phyloP scores from a whole-genome alignment of 2,113 vertebrate genomes.

The Noctilio leporinus region DNA sequence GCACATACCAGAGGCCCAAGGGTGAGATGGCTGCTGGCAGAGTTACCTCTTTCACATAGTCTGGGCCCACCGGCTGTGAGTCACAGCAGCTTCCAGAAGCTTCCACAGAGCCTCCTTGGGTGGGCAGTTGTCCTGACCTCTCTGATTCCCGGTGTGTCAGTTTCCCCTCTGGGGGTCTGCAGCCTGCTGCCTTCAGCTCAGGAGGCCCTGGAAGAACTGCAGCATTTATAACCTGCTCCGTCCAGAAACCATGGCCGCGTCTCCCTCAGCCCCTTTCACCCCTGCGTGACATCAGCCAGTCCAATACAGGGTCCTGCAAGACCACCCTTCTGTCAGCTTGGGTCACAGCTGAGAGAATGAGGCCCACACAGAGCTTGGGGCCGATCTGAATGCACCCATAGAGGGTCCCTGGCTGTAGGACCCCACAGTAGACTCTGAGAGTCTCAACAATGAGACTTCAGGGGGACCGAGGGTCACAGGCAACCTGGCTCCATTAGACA shows the following conservation, averaged over 20 bases:
- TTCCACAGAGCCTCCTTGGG: conserved; percentile 56
- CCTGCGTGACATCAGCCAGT: rapidly evolving
- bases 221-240: background rate
- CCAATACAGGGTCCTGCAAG: background rate
- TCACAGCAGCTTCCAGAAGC: conserved; percentile 60
- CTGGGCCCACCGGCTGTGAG: conserved; percentile 79
- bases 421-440: too few species aligned
- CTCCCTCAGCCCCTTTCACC: rapidly evolving
- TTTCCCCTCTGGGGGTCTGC: conserved; percentile 66
- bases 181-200: background rate
- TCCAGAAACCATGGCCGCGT: background rate
- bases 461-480: background rate
- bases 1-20: rapidly evolving
- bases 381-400: rapidly evolving
- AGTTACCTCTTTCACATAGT: conserved; percentile 82
- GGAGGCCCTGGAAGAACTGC: conserved; percentile 32
- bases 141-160: conserved; percentile 50
- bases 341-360: background rate
- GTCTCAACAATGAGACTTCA: rapidly evolving
- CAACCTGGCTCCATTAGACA: background rate
- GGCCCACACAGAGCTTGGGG: rapidly evolving
- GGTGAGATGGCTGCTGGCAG: rapidly evolving
- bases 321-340: background rate
- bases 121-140: conserved; percentile 54
- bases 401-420: too few species aligned